Conservation (phyloP, 2,113 vertebrate genomes). For the Labeo rohita region DNA sequence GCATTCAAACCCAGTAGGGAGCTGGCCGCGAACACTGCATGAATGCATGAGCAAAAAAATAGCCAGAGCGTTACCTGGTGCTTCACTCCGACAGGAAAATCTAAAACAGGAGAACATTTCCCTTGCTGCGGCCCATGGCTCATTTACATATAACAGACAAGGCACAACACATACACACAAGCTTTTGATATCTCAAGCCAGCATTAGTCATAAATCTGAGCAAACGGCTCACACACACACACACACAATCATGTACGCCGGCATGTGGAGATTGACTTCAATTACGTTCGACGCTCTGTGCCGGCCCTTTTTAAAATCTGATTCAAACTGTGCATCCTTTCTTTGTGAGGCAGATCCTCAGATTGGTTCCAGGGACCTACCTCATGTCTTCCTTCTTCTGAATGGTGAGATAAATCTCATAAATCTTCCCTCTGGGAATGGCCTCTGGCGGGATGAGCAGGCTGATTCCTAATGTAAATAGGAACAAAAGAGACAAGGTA, state of each 20-base stretch:
- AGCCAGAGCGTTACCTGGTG: slow-evolving; percentile 5
- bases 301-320: slow-evolving; percentile 10
- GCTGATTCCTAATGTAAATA: slow-evolving; percentile 89
- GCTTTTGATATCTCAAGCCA: slow-evolving; percentile 16
- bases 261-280: slow-evolving; percentile 39
- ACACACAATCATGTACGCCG: slow-evolving; percentile 62
- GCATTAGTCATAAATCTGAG: slow-evolving; percentile 35
- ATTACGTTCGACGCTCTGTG: slow-evolving; percentile 15
- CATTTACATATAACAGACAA: slow-evolving; percentile 10
- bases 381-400: slow-evolving; percentile 97
- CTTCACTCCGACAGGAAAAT: background rate
- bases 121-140: background rate
- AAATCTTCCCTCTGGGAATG: slow-evolving; percentile 98
- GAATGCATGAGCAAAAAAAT: slow-evolving; percentile 25
- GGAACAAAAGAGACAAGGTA: slow-evolving; percentile 66
- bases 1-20: slow-evolving; percentile 3
- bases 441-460: slow-evolving; percentile 97
- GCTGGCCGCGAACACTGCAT: background rate
- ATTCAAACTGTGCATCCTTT: slow-evolving; percentile 28
- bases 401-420: slow-evolving; percentile 96
- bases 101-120: slow-evolving; percentile 8
- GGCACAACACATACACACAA: slow-evolving; percentile 6
- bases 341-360: slow-evolving; percentile 62
- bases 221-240: slow-evolving; percentile 8
- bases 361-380: slow-evolving; percentile 81